Conservation (phyloP, 2,888 invertebrate species). For the Macrosoma leucophasiata region DNA sequence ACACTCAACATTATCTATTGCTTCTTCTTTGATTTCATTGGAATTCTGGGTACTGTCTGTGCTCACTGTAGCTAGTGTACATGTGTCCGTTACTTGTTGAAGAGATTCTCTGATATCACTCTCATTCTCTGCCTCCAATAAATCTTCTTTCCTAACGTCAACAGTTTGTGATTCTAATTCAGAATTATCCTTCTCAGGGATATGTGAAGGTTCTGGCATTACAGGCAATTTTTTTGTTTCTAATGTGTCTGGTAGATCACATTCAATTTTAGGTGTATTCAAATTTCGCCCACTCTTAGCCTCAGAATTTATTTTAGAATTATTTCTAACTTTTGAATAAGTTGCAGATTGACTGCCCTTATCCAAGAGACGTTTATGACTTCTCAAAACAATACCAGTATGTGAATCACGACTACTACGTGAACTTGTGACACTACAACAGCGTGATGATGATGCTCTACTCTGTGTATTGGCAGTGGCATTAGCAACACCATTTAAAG, state of each 20-base stretch:
- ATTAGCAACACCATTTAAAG: conserved; percentile 44
- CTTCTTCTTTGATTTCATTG: conserved; percentile 42
- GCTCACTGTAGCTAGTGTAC: conserved; percentile 10
- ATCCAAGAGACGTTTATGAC: conserved; percentile 75
- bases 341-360: conserved; percentile 41
- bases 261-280: conserved; percentile 47
- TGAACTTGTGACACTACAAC: conserved; percentile 68
- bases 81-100: conserved; percentile 35
- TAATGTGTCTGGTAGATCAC: conserved; percentile 39
- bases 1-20: conserved; percentile 41
- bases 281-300: conserved; percentile 45
- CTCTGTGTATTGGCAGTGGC: conserved; percentile 43
- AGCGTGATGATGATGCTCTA: conserved; percentile 53
- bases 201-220: conserved; percentile 36
- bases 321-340: conserved; percentile 46
- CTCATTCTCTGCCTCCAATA: conserved; percentile 37
- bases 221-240: conserved; percentile 33
- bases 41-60: conserved; percentile 36
- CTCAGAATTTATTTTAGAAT: conserved; percentile 42
- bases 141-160: conserved; percentile 36
- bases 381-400: conserved; percentile 77
- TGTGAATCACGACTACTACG: conserved; percentile 64
- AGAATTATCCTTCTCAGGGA: conserved; percentile 34
- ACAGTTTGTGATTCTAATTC: conserved; percentile 32
- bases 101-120: conserved; percentile 63